Conservation (phyloP, 2,797 vertebrate genomes). For the Micropoecilia bifurca region DNA sequence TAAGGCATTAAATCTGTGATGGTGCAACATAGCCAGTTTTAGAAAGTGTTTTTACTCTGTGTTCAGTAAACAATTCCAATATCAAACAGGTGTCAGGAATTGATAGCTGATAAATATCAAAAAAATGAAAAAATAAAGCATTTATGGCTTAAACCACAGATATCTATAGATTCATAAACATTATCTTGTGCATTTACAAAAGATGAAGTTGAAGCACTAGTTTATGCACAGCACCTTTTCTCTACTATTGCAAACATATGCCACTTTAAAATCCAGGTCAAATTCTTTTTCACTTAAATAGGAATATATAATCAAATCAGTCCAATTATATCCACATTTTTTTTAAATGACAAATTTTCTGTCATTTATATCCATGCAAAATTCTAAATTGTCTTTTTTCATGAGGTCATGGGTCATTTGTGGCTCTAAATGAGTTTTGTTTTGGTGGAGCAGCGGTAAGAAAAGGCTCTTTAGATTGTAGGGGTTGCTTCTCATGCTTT, state of each 20-base stretch:
- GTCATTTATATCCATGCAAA: too few species aligned
- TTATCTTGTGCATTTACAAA: background rate
- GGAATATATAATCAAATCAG: background rate
- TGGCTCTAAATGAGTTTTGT: too few species aligned
- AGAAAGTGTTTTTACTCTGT: background rate
- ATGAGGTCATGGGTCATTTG: too few species aligned
- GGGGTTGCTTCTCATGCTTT: too few species aligned
- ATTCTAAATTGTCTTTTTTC: too few species aligned
- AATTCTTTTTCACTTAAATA: background rate
- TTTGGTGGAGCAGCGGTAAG: too few species aligned
- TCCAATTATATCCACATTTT: background rate
- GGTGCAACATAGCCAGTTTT: background rate
- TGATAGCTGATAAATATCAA: background rate
- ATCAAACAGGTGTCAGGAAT: background rate
- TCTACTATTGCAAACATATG: background rate
- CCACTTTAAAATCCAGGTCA: background rate
- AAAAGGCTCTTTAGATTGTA: too few species aligned
- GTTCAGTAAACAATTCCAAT: background rate
- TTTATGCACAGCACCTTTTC: background rate
- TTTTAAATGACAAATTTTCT: too few species aligned
- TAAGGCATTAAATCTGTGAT: background rate
- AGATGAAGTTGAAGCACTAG: background rate
- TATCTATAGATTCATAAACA: background rate
- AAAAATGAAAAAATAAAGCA: background rate
- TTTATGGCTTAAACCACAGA: background rate